phyloP scores from a whole-genome alignment of 1,140 invertebrate genomes.

The Drosophila mayri region DNA sequence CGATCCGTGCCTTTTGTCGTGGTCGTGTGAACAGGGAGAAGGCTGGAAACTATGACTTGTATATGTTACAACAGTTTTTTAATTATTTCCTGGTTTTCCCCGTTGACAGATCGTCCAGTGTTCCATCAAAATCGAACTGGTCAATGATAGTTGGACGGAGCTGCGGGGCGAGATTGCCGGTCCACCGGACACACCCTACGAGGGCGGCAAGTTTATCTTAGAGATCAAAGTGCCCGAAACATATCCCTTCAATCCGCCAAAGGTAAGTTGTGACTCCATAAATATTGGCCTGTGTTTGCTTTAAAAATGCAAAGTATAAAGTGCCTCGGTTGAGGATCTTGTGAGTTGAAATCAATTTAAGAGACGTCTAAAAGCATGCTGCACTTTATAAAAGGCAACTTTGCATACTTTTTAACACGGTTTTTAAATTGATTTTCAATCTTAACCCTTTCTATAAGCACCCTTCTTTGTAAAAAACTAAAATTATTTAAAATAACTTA shows the following conservation, averaged over 20 bases:
- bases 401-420: neutral
- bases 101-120: constrained; percentile 94
- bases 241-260: constrained; percentile 99
- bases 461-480: neutral
- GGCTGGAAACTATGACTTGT: neutral
- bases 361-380: neutral
- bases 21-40: neutral
- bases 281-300: neutral
- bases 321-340: neutral
- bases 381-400: no score
- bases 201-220: constrained; percentile 96
- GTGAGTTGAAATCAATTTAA: neutral
- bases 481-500: constrained; percentile 25
- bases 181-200: constrained; percentile 98
- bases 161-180: constrained; percentile 95
- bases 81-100: neutral
- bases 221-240: constrained; percentile 99
- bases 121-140: constrained; percentile 95
- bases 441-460: no score
- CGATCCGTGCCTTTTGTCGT: neutral
- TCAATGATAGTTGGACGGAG: constrained; percentile 96
- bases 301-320: neutral
- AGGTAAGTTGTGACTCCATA: constrained; percentile 87
- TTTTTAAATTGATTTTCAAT: neutral
- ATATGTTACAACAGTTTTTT: neutral